Conservation (phyloP, 2,113 vertebrate genomes). For the Miniopterus natalensis region DNA sequence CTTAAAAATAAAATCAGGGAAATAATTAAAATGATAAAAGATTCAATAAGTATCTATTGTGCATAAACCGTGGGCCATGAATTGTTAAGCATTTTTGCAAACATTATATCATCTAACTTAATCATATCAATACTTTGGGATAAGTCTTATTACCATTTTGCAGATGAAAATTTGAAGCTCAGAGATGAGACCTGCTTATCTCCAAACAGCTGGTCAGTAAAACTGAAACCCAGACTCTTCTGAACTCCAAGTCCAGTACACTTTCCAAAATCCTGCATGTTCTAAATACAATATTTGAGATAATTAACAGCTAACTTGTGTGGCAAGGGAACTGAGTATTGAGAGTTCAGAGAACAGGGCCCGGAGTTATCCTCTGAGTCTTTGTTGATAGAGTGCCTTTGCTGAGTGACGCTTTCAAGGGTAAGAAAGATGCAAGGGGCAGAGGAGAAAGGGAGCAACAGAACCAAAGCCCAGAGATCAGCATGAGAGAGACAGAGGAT, state of each 20-base stretch:
- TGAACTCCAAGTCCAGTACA: neutral
- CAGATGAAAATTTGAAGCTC: conserved; percentile 2
- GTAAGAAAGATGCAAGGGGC: neutral
- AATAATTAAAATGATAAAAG: neutral
- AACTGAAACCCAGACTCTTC: neutral
- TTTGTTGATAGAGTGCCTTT: neutral
- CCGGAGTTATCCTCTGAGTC: neutral
- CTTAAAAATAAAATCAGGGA: neutral
- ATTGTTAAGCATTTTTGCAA: conserved; percentile 1
- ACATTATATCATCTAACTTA: neutral
- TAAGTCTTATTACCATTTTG: neutral
- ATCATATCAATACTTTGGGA: neutral
- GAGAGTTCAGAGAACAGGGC: neutral
- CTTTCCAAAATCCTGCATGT: neutral
- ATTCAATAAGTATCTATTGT: neutral
- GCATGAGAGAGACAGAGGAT: neutral
- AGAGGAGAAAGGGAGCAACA: neutral
- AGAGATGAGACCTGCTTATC: neutral
- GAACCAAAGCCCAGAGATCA: neutral
- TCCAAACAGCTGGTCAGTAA: neutral
- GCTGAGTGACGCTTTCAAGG: neutral
- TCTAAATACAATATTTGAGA: conserved; percentile 7
- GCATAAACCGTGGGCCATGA: neutral
- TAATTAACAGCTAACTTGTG: conserved; percentile 23
- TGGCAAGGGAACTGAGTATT: neutral